Evolutionary conservation across 2,888 invertebrate species (phyloP), one percentile per base, ranked within the genome.

Genomic region (Eupithecia centaureata): DNA sequence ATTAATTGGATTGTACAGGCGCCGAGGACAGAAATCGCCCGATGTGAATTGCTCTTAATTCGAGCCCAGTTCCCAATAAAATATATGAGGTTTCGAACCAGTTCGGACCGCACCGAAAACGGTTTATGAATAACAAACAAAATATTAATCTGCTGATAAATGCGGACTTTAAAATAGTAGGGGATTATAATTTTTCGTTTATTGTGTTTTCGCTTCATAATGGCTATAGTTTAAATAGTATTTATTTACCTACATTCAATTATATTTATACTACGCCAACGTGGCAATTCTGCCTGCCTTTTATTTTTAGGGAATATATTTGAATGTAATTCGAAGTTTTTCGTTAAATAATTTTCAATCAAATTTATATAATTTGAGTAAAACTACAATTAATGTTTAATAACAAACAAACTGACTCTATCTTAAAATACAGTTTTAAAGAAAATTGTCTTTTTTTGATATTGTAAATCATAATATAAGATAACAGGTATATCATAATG

Each of bases 1-100:
- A 90, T 89, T 90, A 91, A 90, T 88, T 89, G 88, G 88, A 89
- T 89, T 90, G 86, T 88, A 87, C 86, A 85, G 79, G 80, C 86
- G 84, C 84, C 85, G 77, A 76, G 84, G 85, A 82, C 82, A 77
- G 83, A 81, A 88, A 89, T 86, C 84, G 86, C 78, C 79, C 86
- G 81, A 86, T 86, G 86, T 86, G 84, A 89, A 90, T 88, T 88
- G 86, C 86, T 85, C 85, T 87, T 89, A 88, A 90, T 91, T 88
- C 80, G 85, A 73, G 76, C 77, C 81, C 77, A 65, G 79, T 77
- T 77, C 73, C 81, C 81, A 84, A 86, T 85, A 86, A 87, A 87
- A 88, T 86, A 84, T 85, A 81, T 79, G 72, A 73, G 74, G 76
- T 79, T 80, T 83, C 73, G 72, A 76, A 72, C 74, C 30, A 18